Evolutionary conservation across 2,888 invertebrate genomes (phyloP).

Genomic region (Drosophila buzzatii): DNA sequence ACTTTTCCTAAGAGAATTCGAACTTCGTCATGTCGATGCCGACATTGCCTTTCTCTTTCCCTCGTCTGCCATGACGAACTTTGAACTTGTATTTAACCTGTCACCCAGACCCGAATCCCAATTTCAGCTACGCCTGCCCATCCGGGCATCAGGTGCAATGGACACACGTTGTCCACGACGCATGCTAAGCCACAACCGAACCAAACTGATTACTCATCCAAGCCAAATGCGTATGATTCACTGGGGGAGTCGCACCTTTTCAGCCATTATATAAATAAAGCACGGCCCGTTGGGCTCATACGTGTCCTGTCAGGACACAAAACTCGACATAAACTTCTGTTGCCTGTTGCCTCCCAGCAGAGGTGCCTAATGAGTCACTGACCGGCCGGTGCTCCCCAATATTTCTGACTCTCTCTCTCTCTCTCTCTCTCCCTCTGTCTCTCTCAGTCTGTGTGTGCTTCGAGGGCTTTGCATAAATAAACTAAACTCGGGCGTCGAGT

Average conservation of each 20-base stretch:
- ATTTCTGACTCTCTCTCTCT: background rate
- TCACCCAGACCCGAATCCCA: background rate
- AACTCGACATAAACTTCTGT: background rate
- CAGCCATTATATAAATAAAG: conserved; percentile 29
- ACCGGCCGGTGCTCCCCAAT: conserved; percentile 49
- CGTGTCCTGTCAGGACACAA: conserved; percentile 23
- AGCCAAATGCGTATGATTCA: conserved; percentile 42
- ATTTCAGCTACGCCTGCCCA: background rate
- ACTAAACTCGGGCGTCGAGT: conserved; percentile 25
- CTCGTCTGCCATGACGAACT: conserved; percentile 42
- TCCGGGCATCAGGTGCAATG: conserved; percentile 57
- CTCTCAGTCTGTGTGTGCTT: background rate
- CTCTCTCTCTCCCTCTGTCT: background rate
- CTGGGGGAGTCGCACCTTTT: conserved; percentile 25
- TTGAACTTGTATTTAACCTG: conserved; percentile 56
- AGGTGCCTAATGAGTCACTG: conserved; percentile 68
- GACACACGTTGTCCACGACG: conserved; percentile 24
- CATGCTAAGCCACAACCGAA: conserved; percentile 36
- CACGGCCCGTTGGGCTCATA: conserved; percentile 23
- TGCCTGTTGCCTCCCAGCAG: conserved; percentile 16
- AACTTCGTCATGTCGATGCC: background rate
- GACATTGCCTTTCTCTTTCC: background rate
- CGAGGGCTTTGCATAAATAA: conserved; percentile 37
- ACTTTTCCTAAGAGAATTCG: background rate
- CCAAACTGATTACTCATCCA: conserved; percentile 57